Evolutionary conservation across 2,888 invertebrate species (phyloP).

Genomic region (Nudaria mundana): DNA sequence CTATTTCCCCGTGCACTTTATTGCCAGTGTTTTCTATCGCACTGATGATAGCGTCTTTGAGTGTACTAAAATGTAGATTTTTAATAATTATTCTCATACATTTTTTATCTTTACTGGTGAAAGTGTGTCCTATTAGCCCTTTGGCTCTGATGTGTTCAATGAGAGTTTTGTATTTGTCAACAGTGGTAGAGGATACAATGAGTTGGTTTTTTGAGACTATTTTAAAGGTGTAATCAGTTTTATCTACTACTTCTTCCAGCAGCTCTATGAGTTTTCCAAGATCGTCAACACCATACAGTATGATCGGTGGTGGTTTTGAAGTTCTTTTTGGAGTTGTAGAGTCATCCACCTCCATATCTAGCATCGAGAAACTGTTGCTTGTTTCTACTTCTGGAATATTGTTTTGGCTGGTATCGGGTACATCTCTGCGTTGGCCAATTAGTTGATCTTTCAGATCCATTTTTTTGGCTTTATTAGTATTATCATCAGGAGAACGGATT

Average conservation of each 20-base stretch:
- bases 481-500: too few relatives aligned
- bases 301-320: conserved; percentile 1
- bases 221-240: neutral
- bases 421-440: neutral
- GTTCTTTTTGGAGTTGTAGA: neutral
- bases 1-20: too few relatives aligned
- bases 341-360: neutral
- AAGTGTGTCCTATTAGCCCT: conserved; percentile 1
- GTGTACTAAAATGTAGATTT: conserved; percentile 1
- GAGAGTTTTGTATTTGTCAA: neutral
- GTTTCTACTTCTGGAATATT: neutral
- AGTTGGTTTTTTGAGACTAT: neutral
- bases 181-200: neutral
- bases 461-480: neutral
- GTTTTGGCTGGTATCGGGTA: neutral
- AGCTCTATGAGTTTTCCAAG: neutral
- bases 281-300: neutral
- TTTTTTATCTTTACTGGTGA: neutral
- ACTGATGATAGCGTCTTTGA: too few relatives aligned
- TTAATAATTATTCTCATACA: conserved; percentile 1
- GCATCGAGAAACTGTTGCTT: neutral
- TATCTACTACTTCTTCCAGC: neutral
- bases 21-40: too few relatives aligned
- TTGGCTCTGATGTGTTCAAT: neutral
- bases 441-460: neutral